Evolutionary conservation across 2,113 vertebrate genomes (phyloP), one percentile per base, ranked within the genome.

Genomic region (Todiramphus chloris): DNA sequence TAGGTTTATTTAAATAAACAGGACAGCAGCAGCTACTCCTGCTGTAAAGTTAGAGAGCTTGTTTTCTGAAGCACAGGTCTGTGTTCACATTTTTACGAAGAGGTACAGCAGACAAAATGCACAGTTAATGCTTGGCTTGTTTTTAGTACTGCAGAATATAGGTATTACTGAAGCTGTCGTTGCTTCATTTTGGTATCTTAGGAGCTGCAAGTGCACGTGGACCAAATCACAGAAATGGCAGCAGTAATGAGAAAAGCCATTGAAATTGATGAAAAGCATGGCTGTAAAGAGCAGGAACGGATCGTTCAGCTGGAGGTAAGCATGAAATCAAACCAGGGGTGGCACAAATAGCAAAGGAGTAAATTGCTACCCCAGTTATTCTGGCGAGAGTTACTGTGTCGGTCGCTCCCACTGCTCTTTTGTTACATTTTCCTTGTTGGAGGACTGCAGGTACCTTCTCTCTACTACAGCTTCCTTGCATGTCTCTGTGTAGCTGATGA

Each of bases 171-270:
- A 91, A 23, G 72, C 41, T 39, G 33, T 51, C 16, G 18, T 16
- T 11, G 44, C 66, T 50, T 64, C 50, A 92, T 72, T 43, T n/a
- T 35, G 69, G 2, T 63, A 44, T 31, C 69, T 41, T 83, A 99
- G 99, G 99, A 99, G 96, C 98, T 99, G 94, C 99, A 99, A 89
- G 98, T 98, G 19, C 99, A 99, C 10, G 98, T 99, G 96, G 99
- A 99, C 96, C 99, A 99, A 94, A 99, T 99, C 48, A 99, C 98
- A 13, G 99, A 99, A 96, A 99, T 99, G 99, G 99, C 99, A 39
- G 99, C 99, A 4, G 99, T 99, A 11, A 99, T 99, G 99, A 98
- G 98, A 89, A 99, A 98, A 92, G 99, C 99, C 17, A 99, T 99
- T 76, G 99, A 99, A 94, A 98, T 99, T 46, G 99, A 99, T 16